phyloP scores from a whole-genome alignment of 2,888 invertebrate genomes.

The Watsonalla cultraria region DNA sequence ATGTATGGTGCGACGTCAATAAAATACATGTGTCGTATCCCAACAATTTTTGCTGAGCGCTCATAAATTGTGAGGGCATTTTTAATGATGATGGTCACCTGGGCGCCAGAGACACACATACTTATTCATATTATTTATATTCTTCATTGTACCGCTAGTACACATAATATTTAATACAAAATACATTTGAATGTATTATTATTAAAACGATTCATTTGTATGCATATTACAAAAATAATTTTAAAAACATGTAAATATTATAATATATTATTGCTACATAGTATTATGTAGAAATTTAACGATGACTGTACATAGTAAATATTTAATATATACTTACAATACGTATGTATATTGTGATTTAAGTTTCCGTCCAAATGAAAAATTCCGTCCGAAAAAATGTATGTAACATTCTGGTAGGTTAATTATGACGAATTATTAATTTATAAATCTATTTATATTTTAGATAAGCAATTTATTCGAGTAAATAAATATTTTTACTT shows the following conservation, averaged over 20 bases:
- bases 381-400: too few relatives aligned
- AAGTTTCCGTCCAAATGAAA: conserved; percentile 55
- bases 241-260: conserved; percentile 12
- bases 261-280: conserved; percentile 43
- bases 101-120: too few relatives aligned
- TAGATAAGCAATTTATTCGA: conserved; percentile 35
- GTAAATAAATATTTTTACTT: conserved; percentile 36
- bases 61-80: too few relatives aligned
- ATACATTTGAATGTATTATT: too few relatives aligned
- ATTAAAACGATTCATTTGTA: too few relatives aligned
- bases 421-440: conserved; percentile 46
- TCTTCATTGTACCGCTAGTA: too few relatives aligned
- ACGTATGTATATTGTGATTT: conserved; percentile 68
- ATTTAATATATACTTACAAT: conserved; percentile 55
- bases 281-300: conserved; percentile 45
- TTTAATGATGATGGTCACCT: too few relatives aligned
- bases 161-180: too few relatives aligned
- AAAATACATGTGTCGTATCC: too few relatives aligned
- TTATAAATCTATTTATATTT: conserved; percentile 57
- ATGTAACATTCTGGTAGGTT: conserved; percentile 27
- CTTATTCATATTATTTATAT: too few relatives aligned
- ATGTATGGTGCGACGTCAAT: too few relatives aligned
- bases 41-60: too few relatives aligned
- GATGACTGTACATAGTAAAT: conserved; percentile 13
- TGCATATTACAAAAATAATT: neutral